Evolutionary conservation across 2,888 invertebrate species (phyloP).

Genomic region (Galerucella calmariensis): DNA sequence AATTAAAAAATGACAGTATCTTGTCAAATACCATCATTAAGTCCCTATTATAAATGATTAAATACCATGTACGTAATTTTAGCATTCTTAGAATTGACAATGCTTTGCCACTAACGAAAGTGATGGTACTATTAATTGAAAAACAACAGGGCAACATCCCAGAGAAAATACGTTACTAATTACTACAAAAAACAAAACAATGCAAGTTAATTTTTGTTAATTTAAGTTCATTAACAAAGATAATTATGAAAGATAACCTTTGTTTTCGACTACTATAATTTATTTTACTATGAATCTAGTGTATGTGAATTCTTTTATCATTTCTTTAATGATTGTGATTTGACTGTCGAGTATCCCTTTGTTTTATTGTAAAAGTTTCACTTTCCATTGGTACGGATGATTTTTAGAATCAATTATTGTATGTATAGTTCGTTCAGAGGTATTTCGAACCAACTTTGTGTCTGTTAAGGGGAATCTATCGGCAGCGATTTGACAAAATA

Average conservation of each 20-base stretch:
- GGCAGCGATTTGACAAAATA: too few species aligned
- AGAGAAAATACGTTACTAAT: background rate
- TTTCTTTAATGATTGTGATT: background rate
- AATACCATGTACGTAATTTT: background rate
- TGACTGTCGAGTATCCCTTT: background rate
- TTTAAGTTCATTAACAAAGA: slow-evolving; percentile 12
- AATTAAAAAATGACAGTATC: too few species aligned
- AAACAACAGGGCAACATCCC: background rate
- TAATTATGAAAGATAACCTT: background rate
- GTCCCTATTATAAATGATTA: too few species aligned
- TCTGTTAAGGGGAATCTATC: too few species aligned
- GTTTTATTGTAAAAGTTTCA: background rate
- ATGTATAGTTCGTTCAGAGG: too few species aligned
- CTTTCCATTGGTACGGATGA: background rate
- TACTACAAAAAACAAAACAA: background rate
- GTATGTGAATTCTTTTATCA: background rate
- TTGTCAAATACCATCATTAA: too few species aligned
- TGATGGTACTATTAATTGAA: background rate
- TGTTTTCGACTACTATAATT: background rate
- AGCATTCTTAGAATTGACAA: background rate
- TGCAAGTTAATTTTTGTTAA: slow-evolving; percentile 6
- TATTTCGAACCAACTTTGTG: too few species aligned
- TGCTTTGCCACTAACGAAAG: background rate
- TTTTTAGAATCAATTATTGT: background rate
- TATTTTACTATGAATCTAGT: background rate